Conservation (phyloP, 2,797 vertebrate species). For the Xenopus petersii region DNA sequence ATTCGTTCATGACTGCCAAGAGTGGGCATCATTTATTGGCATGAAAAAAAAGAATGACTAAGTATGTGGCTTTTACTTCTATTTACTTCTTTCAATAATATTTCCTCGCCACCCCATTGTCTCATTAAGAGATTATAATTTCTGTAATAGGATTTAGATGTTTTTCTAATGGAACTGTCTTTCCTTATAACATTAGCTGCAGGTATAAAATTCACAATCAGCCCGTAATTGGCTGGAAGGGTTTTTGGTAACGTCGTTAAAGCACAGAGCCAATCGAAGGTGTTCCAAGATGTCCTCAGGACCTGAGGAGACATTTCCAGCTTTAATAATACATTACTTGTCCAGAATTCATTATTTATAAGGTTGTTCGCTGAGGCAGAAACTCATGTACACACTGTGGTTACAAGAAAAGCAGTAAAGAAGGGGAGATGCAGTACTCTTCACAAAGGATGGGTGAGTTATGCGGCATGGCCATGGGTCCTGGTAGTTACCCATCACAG, state of each 20-base stretch:
- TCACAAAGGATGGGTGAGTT: too few species aligned
- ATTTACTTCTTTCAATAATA: neutral
- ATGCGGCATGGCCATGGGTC: too few species aligned
- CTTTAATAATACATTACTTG: slow-evolving; percentile 44
- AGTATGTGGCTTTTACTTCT: neutral
- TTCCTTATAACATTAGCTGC: slow-evolving; percentile 29
- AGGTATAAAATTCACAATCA: slow-evolving; percentile 36
- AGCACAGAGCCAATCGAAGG: slow-evolving; percentile 30
- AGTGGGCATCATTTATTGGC: too few species aligned
- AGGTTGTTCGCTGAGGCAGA: slow-evolving; percentile 26
- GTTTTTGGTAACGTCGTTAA: slow-evolving; percentile 32
- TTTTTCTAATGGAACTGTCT: slow-evolving; percentile 23
- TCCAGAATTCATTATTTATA: slow-evolving; percentile 41
- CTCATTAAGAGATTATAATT: slow-evolving; percentile 2
- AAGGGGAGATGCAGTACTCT: too few species aligned
- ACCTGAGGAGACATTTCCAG: slow-evolving; percentile 19
- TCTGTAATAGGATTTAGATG: slow-evolving; percentile 11
- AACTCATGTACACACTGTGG: neutral
- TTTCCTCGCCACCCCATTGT: neutral
- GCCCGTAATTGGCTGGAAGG: slow-evolving; percentile 27
- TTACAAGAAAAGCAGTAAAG: too few species aligned
- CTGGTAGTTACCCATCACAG: too few species aligned
- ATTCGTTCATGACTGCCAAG: too few species aligned
- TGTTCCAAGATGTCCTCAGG: slow-evolving; percentile 30
- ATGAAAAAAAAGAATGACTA: neutral